Percentiles rank a stretch among this genome's conserved stretches.
phyloP scores from a whole-genome alignment of 2,113 vertebrate species.

The Toxotes jaculatrix region DNA sequence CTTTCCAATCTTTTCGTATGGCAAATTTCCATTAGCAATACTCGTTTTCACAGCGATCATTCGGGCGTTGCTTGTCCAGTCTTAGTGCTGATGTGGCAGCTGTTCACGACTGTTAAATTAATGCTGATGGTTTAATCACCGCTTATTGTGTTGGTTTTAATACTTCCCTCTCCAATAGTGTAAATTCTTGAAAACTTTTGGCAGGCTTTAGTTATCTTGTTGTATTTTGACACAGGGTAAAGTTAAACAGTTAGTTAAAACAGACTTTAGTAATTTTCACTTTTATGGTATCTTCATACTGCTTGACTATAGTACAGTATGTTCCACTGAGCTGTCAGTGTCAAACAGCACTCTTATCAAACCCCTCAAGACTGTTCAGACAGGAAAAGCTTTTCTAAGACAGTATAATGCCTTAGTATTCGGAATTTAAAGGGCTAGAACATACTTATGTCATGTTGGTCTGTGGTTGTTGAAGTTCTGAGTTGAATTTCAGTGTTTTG shows the following conservation, averaged over 20 bases:
- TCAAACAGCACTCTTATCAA: constrained; percentile 55
- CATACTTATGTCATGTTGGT: neutral
- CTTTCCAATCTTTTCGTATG: constrained; percentile 1
- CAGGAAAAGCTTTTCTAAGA: constrained; percentile 45
- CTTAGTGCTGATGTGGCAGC: constrained; percentile 2
- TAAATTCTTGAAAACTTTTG: neutral
- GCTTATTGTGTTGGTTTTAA: constrained; percentile 15
- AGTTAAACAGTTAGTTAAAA: neutral
- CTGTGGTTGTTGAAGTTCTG: neutral
- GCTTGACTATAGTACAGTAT: neutral
- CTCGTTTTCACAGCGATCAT: neutral
- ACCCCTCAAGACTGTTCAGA: constrained; percentile 26
- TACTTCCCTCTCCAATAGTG: neutral
- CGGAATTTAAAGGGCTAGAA: neutral
- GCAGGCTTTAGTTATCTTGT: neutral
- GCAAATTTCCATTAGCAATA: neutral
- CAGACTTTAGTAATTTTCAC: neutral
- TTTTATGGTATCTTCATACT: neutral
- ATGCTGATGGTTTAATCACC: constrained; percentile 13
- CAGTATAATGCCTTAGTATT: neutral
- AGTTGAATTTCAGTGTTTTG: neutral
- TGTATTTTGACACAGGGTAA: neutral
- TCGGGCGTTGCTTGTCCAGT: neutral
- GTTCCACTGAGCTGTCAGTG: constrained; percentile 10
- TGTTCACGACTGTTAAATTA: constrained; percentile 7